Percentiles rank a stretch among this genome's conserved stretches.
Conservation (phyloP, 2,113 vertebrate genomes). For the Lophura nycthemera region DNA sequence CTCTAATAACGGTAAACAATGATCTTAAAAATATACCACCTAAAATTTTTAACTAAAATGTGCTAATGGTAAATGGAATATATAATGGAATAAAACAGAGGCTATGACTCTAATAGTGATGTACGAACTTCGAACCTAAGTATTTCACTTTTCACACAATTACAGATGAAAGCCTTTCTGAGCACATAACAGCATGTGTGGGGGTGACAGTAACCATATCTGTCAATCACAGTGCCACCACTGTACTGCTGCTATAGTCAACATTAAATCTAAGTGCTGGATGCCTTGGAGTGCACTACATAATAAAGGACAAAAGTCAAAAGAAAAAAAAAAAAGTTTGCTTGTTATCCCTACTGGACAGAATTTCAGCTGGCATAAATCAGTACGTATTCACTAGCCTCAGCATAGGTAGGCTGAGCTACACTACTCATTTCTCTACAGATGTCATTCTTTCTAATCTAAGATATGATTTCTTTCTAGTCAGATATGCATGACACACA, state of each 20-base stretch:
- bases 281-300: background rate
- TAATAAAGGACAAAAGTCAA: background rate
- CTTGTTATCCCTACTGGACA: background rate
- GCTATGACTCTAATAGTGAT: background rate
- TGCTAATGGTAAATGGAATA: background rate
- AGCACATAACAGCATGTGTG: background rate
- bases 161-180: background rate
- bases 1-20: background rate
- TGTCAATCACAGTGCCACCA: slow-evolving; percentile 36
- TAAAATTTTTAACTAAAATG: background rate
- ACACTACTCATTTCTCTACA: background rate
- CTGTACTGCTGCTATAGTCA: slow-evolving; percentile 16
- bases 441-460: background rate
- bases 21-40: background rate
- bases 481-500: background rate
- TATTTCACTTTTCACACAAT: slow-evolving; percentile 11
- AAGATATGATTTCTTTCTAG: background rate
- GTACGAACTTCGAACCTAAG: background rate
- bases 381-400: background rate
- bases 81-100: background rate
- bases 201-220: background rate
- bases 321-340: background rate
- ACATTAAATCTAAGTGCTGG: slow-evolving; percentile 32
- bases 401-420: background rate
- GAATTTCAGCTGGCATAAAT: background rate